These are phyloP conservation scores for Drosophila birchii DNA, from an alignment of 2,888 invertebrate species.

Conservation along the genomic window DNA sequence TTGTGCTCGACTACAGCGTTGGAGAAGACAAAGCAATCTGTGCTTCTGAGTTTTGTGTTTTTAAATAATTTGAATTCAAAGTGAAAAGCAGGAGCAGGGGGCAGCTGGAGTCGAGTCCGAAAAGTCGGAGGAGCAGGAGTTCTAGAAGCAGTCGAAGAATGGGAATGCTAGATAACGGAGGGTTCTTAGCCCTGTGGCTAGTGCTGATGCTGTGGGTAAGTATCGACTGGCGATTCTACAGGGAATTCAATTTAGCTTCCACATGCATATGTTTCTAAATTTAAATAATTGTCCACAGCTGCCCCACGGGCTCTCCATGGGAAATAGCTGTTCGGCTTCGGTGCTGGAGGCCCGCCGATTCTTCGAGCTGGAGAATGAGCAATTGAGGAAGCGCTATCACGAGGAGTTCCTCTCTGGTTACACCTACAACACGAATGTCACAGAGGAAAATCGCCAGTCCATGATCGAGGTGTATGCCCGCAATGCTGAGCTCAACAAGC, in stretches of 20 bases:
- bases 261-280: slow-evolving; percentile 3
- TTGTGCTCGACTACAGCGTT: neutral
- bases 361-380: slow-evolving; percentile 87
- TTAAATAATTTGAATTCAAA: slow-evolving; percentile 35
- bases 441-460: slow-evolving; percentile 88
- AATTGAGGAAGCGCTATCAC: slow-evolving; percentile 86
- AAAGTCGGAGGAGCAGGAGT: slow-evolving; percentile 1
- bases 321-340: slow-evolving; percentile 58
- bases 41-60: slow-evolving; percentile 1
- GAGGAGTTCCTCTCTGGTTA: slow-evolving; percentile 86
- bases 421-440: slow-evolving; percentile 90
- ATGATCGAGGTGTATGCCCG: slow-evolving; percentile 80
- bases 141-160: slow-evolving; percentile 9
- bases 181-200: slow-evolving; percentile 10
- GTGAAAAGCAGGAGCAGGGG: slow-evolving; percentile 14
- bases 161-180: neutral
- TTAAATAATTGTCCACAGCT: slow-evolving; percentile 29
- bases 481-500: slow-evolving; percentile 81
- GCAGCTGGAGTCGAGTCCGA: slow-evolving; percentile 4
- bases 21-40: slow-evolving; percentile 17
- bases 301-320: slow-evolving; percentile 28
- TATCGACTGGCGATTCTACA: neutral
- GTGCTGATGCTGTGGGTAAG: slow-evolving; percentile 28
- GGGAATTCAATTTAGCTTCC: neutral
- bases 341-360: slow-evolving; percentile 87